Evolutionary conservation across 2,888 invertebrate species (phyloP).

Genomic region (Dyspetes luteomarginatus): DNA sequence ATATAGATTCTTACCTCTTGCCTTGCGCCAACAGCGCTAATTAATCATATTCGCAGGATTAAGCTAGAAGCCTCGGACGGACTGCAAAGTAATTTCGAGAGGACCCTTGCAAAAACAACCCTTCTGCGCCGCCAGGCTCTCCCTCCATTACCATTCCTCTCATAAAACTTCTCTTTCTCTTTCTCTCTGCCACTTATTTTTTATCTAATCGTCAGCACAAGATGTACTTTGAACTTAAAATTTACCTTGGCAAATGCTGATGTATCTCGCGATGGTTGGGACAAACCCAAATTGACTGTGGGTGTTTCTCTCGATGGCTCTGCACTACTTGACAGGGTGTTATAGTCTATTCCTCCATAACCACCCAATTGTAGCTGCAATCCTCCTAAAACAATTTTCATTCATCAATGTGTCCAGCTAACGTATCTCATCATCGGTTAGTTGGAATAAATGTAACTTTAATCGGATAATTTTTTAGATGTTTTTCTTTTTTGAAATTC

Average conservation of each 20-base stretch:
- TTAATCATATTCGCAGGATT: slow-evolving; percentile 60
- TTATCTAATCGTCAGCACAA: neutral
- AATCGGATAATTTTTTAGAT: neutral
- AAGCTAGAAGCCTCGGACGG: slow-evolving; percentile 7
- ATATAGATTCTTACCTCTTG: neutral
- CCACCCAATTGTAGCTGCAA: slow-evolving; percentile 74
- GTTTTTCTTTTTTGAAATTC: neutral
- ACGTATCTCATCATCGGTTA: neutral
- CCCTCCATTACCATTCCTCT: neutral
- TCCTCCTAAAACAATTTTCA: slow-evolving; percentile 33
- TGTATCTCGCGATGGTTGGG: slow-evolving; percentile 72
- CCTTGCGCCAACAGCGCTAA: slow-evolving; percentile 28
- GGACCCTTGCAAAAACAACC: slow-evolving; percentile 52
- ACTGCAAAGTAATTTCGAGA: slow-evolving; percentile 47
- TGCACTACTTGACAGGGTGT: slow-evolving; percentile 71
- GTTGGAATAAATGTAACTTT: neutral
- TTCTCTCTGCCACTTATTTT: neutral
- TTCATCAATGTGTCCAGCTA: neutral
- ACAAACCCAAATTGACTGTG: slow-evolving; percentile 70
- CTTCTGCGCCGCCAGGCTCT: slow-evolving; percentile 1
- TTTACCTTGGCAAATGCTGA: slow-evolving; percentile 75
- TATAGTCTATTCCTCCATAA: slow-evolving; percentile 77
- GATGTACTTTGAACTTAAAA: slow-evolving; percentile 20
- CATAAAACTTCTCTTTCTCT: neutral
- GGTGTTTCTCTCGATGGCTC: slow-evolving; percentile 65